These are phyloP conservation scores for Conus betulinus DNA, from an alignment of 1,140 invertebrate species.

Conservation along the genomic window DNA sequence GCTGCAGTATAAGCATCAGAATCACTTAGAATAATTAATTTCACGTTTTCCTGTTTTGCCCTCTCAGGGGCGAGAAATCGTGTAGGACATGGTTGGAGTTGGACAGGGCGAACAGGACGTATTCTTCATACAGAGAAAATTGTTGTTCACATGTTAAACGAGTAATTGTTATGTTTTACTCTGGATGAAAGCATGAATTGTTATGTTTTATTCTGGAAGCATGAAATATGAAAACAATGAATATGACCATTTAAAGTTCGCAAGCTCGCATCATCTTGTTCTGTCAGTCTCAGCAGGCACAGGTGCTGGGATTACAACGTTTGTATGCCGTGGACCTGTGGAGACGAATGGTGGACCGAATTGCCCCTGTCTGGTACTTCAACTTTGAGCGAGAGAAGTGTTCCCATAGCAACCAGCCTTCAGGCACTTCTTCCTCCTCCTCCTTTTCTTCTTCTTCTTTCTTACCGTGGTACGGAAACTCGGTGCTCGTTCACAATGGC, in stretches of 20 bases:
- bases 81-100: too few species aligned
- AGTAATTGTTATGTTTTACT: not conserved
- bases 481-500: constrained; percentile 38
- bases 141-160: too few species aligned
- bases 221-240: not conserved
- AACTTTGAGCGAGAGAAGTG: constrained; percentile 44
- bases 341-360: constrained; percentile 42
- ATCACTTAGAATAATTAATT: too few species aligned
- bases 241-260: too few species aligned
- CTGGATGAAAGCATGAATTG: not conserved
- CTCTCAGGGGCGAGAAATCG: too few species aligned
- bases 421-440: not conserved
- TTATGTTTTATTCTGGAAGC: not conserved
- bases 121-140: too few species aligned
- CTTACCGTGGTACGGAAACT: too few species aligned
- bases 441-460: not conserved
- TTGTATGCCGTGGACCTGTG: constrained; percentile 58
- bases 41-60: too few species aligned
- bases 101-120: too few species aligned
- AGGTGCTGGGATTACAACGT: constrained; percentile 55
- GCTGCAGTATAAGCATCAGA: too few species aligned
- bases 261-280: too few species aligned
- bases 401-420: not conserved
- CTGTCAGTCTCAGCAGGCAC: not conserved
- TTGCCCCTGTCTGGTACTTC: constrained; percentile 52